Percentiles rank a stretch among this genome's conserved stretches.
Evolutionary conservation across 64 coral and sea anemone species (phyloP).

Genomic region (Montipora sp.): DNA sequence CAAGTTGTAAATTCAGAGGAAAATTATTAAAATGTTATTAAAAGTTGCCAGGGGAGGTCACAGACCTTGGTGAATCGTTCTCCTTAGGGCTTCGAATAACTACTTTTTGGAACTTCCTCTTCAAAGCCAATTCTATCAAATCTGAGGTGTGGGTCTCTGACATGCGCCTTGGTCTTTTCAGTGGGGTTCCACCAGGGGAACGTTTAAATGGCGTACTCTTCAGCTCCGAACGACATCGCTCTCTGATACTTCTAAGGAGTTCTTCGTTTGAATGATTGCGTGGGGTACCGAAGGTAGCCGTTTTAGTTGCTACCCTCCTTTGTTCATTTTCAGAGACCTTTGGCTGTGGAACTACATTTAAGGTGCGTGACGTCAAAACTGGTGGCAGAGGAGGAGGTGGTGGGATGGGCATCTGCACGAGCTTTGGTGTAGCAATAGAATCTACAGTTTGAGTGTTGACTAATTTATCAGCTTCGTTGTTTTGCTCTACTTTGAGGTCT

Average conservation of each 20-base stretch:
- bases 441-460: neutral
- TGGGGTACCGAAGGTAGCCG: neutral
- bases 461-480: neutral
- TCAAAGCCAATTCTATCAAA: constrained; percentile 80
- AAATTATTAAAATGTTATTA: no score
- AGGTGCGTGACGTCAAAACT: neutral
- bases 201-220: constrained; percentile 64
- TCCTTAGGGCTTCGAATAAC: constrained; percentile 75
- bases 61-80: constrained; percentile 66
- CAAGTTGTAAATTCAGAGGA: no score
- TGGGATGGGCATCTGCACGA: constrained; percentile 49
- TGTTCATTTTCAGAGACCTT: neutral
- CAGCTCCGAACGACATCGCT: constrained; percentile 59
- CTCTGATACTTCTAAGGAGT: constrained; percentile 64
- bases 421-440: neutral
- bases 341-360: neutral
- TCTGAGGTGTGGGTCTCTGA: constrained; percentile 81
- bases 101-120: constrained; percentile 85
- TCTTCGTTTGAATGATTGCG: constrained; percentile 63
- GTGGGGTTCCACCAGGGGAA: constrained; percentile 77
- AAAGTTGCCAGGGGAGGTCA: constrained; percentile 40
- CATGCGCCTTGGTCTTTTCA: constrained; percentile 74
- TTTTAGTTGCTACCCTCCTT: neutral
- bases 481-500: neutral
- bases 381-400: constrained; percentile 70